Conservation (phyloP, 2,797 vertebrate species). For the Protosalanx chinensis region DNA sequence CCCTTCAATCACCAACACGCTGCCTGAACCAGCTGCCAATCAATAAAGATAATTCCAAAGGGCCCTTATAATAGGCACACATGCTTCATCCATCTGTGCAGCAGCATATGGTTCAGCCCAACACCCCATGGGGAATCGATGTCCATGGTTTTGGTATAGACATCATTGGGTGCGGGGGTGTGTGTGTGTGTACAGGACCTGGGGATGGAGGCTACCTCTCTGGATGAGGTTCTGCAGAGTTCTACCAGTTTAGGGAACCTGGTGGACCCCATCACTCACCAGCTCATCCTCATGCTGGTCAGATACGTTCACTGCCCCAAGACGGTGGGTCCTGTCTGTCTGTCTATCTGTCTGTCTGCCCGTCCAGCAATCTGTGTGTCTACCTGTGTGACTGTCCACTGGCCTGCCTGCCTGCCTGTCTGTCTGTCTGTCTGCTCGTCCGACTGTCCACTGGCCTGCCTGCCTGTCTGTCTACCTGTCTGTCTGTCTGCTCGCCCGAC, state of each 20-base stretch:
- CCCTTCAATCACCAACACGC: too few relatives aligned
- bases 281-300: conserved; percentile 82
- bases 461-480: conserved; percentile 12
- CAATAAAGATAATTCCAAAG: too few relatives aligned
- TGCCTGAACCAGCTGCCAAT: too few relatives aligned
- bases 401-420: neutral
- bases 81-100: too few relatives aligned
- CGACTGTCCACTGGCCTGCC: neutral
- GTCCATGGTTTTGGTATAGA: too few relatives aligned
- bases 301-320: conserved; percentile 83
- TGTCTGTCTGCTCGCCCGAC: neutral
- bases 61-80: too few relatives aligned
- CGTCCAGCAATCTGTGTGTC: neutral
- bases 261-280: conserved; percentile 84
- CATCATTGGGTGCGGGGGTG: neutral
- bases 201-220: conserved; percentile 83
- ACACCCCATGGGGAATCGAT: too few relatives aligned
- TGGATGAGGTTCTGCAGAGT: conserved; percentile 82
- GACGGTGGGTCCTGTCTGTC: conserved; percentile 63
- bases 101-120: too few relatives aligned
- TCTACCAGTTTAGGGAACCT: conserved; percentile 84
- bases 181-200: conserved; percentile 66
- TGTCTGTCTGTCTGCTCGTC: neutral
- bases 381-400: neutral
- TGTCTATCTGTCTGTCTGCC: neutral